Evolutionary conservation across 2,888 invertebrate species (phyloP), one percentile per base, ranked within the genome.

Genomic region (Tachina lurida): DNA sequence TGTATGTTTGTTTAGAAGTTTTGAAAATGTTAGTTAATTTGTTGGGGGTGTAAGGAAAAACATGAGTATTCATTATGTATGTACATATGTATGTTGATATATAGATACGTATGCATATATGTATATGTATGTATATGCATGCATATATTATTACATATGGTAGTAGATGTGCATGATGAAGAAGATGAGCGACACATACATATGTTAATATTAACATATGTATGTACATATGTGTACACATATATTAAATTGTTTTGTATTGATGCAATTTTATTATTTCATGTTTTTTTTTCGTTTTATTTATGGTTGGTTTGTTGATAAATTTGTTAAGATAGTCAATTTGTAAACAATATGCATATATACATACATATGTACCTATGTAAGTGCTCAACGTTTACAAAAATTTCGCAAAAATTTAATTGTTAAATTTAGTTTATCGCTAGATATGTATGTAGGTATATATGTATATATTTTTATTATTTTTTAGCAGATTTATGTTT

Each of bases 1-100:
- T 31, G 31, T 81, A 77, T 81, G 77, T 81, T 77, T 75, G 68
- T 58, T 77, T 68, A 49, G 52, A 71, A 58, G 19, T 62, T 15
- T 17, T 52, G 13, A 60, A 49, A 70, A 60, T 68, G 19, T 60
- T 62, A 47, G 52, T 70, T 60, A 10, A 31, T 74, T 54, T 43
- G 10, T 54, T 45, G 67, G 65, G 56, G 22, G 15, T 39, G 70
- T 62, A 52, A 31, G 22, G 19, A 43, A 56, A 41, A 13, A 56
- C 15, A 41, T 65, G 17, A 47, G 17, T 58, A 31, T 17, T 63
- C 17, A 70, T 49, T 17, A 56, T 15, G 10, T 12, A 49, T 68
- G 41, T 12, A 31, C n/a, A 8, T 49, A 56, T 47, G n/a, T 31
- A n/a, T n/a, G n/a, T n/a, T n/a, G n/a, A n/a, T 5, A 31, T 0